These are phyloP conservation scores for Isichthys henryi DNA, from an alignment of 2,113 vertebrate genomes.

Conservation along the genomic window DNA sequence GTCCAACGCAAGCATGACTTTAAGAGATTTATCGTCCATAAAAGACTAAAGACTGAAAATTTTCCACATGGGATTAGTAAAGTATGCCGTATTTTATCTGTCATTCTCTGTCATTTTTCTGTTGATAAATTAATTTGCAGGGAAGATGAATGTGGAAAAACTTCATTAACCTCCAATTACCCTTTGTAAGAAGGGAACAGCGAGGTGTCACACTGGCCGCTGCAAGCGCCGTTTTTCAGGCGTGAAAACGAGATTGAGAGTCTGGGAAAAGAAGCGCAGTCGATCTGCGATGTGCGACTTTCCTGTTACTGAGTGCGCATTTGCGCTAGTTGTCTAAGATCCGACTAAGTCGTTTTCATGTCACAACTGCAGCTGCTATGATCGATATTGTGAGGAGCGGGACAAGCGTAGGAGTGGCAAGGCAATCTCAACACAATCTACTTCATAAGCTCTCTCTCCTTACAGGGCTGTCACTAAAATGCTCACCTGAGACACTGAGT, in stretches of 20 bases:
- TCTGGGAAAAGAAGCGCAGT: not conserved
- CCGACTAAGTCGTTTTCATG: not conserved
- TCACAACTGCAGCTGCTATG: not conserved
- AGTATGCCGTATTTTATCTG: not conserved
- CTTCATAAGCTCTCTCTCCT: not conserved
- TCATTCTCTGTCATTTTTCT: not conserved
- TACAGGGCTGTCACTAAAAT: not conserved
- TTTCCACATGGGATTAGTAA: not conserved
- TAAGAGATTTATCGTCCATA: not conserved
- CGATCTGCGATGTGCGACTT: not conserved
- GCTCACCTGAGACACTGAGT: not conserved
- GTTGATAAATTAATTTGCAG: not conserved
- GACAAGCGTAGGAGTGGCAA: not conserved
- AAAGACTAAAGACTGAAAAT: not conserved
- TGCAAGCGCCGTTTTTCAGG: not conserved
- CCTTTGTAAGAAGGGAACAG: not conserved
- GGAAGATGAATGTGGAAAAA: not conserved
- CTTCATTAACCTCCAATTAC: not conserved
- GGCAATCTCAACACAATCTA: not conserved
- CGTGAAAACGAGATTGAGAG: not conserved
- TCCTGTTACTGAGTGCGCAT: not conserved
- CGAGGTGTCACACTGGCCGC: not conserved
- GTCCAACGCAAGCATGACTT: not conserved
- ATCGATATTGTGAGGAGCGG: not conserved
- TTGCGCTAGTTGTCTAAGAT: not conserved